Evolutionary conservation across 2,888 invertebrate genomes (phyloP).

Genomic region (Fragum whitleyi): DNA sequence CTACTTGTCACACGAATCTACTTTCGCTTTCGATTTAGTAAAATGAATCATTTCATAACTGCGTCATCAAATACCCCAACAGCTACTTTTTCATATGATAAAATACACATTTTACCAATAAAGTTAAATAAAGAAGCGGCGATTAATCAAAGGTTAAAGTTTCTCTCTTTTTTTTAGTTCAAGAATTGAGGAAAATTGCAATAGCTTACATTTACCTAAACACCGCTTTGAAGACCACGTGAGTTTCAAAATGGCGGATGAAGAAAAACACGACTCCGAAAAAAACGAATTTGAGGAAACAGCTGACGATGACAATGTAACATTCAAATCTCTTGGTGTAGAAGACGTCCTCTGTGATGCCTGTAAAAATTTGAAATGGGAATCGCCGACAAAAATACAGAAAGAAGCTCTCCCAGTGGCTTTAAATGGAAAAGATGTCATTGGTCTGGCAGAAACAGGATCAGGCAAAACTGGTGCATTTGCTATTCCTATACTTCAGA

Average conservation of each 20-base stretch:
- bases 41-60: too few relatives aligned
- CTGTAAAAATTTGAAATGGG: constrained; percentile 97
- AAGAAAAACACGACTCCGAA: not conserved
- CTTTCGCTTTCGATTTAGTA: too few relatives aligned
- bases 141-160: too few relatives aligned
- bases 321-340: constrained; percentile 88
- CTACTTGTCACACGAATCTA: too few relatives aligned
- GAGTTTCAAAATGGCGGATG: constrained; percentile 57
- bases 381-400: constrained; percentile 97
- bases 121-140: too few relatives aligned
- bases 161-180: too few relatives aligned
- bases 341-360: constrained; percentile 96
- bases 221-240: constrained; percentile 7
- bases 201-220: too few relatives aligned
- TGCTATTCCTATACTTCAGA: constrained; percentile 97
- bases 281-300: constrained; percentile 1
- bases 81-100: too few relatives aligned
- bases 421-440: constrained; percentile 92
- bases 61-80: too few relatives aligned
- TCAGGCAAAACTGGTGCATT: constrained; percentile 99
- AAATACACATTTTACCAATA: too few relatives aligned
- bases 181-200: too few relatives aligned
- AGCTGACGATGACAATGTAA: constrained; percentile 22
- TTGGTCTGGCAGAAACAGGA: constrained; percentile 93
- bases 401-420: constrained; percentile 96